These are phyloP conservation scores for Smutsia temminckii DNA, from an alignment of 2,797 vertebrate species.

Conservation along the genomic window DNA sequence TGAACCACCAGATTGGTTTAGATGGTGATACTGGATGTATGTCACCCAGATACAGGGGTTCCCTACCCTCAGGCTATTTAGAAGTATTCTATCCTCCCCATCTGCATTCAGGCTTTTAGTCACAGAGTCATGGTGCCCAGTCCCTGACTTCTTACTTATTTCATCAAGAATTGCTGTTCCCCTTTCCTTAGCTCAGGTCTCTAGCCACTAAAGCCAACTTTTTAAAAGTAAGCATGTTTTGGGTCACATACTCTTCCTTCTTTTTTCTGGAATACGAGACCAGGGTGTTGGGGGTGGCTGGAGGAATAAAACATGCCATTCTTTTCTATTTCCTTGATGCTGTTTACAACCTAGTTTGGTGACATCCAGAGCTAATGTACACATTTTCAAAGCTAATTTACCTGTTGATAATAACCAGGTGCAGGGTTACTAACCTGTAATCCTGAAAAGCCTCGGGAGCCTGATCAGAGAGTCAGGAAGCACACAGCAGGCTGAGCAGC, in stretches of 20 bases:
- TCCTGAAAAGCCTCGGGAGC: background rate
- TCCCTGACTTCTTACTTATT: background rate
- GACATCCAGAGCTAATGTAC: background rate
- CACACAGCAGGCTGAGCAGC: background rate
- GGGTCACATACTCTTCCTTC: background rate
- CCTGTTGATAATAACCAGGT: background rate
- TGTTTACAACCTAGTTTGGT: background rate
- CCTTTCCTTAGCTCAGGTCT: background rate
- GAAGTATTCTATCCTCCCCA: background rate
- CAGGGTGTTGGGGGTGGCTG: too few relatives aligned
- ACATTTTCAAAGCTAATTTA: conserved; percentile 11
- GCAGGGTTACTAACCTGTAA: background rate
- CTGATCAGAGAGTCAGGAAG: background rate
- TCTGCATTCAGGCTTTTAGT: background rate
- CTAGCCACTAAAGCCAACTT: background rate
- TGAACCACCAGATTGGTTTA: background rate
- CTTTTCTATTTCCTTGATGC: background rate
- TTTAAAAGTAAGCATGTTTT: conserved; percentile 23
- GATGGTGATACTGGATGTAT: background rate
- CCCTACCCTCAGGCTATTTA: background rate
- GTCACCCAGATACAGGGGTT: background rate
- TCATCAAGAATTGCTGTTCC: background rate
- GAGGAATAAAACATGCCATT: background rate
- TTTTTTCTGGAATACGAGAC: background rate
- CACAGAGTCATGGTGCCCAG: background rate